Conservation (phyloP, 2,888 invertebrate species). For the Parnassius apollo region DNA sequence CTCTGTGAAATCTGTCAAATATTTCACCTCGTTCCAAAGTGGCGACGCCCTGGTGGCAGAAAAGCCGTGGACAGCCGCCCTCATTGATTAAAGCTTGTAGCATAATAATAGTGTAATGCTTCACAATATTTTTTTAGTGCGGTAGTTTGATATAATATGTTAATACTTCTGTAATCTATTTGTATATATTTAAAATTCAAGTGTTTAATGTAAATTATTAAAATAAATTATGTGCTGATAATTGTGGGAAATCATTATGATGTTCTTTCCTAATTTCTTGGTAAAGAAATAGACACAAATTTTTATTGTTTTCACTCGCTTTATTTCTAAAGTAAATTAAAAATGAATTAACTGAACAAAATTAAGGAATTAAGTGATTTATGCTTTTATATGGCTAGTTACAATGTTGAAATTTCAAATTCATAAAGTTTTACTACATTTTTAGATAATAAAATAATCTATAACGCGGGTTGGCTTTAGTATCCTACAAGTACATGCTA, state of each 20-base stretch:
- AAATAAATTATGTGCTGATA: conserved; percentile 48
- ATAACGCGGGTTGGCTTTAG: too few relatives aligned
- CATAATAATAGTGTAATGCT: background rate
- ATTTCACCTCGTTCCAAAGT: too few relatives aligned
- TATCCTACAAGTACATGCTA: too few relatives aligned
- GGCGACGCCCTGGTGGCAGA: too few relatives aligned
- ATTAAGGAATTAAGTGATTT: background rate
- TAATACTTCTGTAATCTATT: conserved; percentile 63
- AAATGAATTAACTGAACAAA: background rate
- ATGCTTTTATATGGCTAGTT: background rate
- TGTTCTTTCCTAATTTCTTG: background rate
- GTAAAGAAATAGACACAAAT: background rate
- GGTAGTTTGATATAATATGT: conserved; percentile 43
- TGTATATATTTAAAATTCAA: conserved; percentile 61
- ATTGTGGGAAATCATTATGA: background rate
- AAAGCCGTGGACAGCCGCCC: too few relatives aligned
- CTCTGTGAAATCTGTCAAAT: too few relatives aligned
- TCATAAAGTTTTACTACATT: too few relatives aligned
- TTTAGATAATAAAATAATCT: too few relatives aligned
- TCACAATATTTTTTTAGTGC: conserved; percentile 11
- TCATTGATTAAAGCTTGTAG: background rate
- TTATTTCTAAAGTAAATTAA: conserved; percentile 19
- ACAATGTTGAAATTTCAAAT: too few relatives aligned
- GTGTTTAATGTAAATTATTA: conserved; percentile 64
- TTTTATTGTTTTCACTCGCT: conserved; percentile 5